A percentile compares a stretch with the other conserved stretches of the same genome.
phyloP scores from a whole-genome alignment of 2,888 invertebrate genomes.

The Chrysotoxum bicinctum region DNA sequence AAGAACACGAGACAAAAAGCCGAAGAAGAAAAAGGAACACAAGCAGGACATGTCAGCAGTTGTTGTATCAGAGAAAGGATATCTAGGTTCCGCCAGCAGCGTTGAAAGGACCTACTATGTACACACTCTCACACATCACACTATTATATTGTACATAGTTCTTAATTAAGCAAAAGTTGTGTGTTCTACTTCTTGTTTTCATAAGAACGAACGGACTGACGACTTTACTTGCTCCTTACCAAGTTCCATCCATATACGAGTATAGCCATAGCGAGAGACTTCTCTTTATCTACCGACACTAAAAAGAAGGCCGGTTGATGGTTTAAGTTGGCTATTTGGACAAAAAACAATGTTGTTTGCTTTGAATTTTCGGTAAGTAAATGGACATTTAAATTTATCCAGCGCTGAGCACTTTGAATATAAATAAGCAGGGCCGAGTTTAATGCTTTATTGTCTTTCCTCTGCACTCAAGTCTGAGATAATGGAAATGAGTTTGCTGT shows the following conservation, averaged over 20 bases:
- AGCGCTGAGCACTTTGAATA: slow-evolving; percentile 23
- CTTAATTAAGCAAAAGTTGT: slow-evolving; percentile 64
- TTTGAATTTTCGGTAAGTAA: slow-evolving; percentile 34
- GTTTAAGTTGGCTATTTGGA: slow-evolving; percentile 41
- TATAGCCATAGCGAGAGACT: background rate
- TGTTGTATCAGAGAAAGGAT: slow-evolving; percentile 7
- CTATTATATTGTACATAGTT: background rate
- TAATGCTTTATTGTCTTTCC: background rate
- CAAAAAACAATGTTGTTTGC: slow-evolving; percentile 30
- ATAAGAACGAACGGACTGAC: background rate
- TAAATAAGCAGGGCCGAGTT: slow-evolving; percentile 13
- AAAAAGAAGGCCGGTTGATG: slow-evolving; percentile 6
- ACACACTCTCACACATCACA: slow-evolving; percentile 17
- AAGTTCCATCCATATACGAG: background rate
- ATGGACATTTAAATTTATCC: slow-evolving; percentile 41
- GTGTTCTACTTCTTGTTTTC: slow-evolving; percentile 58
- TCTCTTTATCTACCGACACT: background rate
- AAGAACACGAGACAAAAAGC: slow-evolving; percentile 45
- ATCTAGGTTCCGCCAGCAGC: slow-evolving; percentile 8
- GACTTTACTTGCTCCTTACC: slow-evolving; percentile 14
- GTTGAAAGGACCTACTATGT: slow-evolving; percentile 18
- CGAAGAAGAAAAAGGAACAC: slow-evolving; percentile 11
- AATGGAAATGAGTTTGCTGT: background rate
- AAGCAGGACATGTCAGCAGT: slow-evolving; percentile 42
- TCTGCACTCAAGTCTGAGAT: slow-evolving; percentile 3